phyloP scores from a whole-genome alignment of 2,797 vertebrate species.

The Cichlasoma orientale region DNA sequence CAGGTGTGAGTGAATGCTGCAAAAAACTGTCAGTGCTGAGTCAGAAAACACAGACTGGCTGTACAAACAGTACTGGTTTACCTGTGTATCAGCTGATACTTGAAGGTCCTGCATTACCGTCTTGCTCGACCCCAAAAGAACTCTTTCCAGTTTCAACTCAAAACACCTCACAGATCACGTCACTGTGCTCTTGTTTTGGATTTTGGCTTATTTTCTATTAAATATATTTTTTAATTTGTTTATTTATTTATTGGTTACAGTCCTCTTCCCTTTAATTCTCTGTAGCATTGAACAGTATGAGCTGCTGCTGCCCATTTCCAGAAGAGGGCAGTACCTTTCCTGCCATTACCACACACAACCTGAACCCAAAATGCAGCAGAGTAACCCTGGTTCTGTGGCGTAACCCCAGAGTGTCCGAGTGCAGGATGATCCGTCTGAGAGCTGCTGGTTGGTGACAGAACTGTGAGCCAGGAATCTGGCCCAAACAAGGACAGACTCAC shows the following conservation, averaged over 20 bases:
- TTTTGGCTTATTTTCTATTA: neutral
- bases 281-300: neutral
- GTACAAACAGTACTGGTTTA: neutral
- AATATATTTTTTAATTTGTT: neutral
- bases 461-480: neutral
- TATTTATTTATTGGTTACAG: neutral
- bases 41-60: neutral
- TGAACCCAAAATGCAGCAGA: neutral
- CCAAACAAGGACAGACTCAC: neutral
- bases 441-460: neutral
- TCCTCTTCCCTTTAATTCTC: neutral
- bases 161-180: neutral
- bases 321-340: conserved; percentile 3
- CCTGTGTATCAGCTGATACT: neutral
- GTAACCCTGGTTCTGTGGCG: neutral
- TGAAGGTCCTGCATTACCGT: neutral
- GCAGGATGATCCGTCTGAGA: neutral
- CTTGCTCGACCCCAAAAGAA: neutral
- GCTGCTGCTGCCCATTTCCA: conserved; percentile 4
- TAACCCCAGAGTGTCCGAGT: neutral
- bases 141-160: neutral
- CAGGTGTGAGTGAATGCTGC: neutral
- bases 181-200: neutral
- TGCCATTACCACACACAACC: neutral
- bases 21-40: neutral